Evolutionary conservation across 2,113 vertebrate species (phyloP), one percentile per base, ranked within the genome.

Genomic region (Eublepharis macularius): DNA sequence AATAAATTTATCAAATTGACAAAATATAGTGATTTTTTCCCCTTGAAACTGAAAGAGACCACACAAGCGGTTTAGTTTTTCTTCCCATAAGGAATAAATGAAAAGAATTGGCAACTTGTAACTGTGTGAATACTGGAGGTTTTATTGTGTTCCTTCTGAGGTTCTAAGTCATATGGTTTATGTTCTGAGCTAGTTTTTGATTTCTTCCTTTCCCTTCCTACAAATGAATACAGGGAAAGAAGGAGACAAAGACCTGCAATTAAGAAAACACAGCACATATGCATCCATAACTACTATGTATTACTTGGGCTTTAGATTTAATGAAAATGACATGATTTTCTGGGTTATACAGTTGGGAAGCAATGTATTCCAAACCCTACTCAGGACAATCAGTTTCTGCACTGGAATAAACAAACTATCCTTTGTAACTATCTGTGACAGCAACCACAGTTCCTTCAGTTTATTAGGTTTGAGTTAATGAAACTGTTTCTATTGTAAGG

Each of bases 1-100:
- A 87, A 26, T 87, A 80, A 57, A 86, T 72, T 82, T 89, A 78
- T 65, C 57, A 80, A 83, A 82, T 41, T 82, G 80, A 83, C 75
- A 88, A 91, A 87, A 86, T 39, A 76, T 65, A 80, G 29, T 36
- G n/a, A 63, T 88, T 88, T 92, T 88, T 88, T 92, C 79, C 36
- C 19, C 51, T 26, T 2, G 32, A 54, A 83, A 41, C n/a, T 88
- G 45, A 89, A 88, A 76, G 19, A 89, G 78, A 60, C 0, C 13
- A 79, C 65, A 87, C 24, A 88, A 54, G 65, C 60, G 7, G 60
- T 29, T 63, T 63, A 26, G 24, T 63, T 63, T 63, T 57, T 57
- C 4, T 63, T 63, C 49, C 41, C 43, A 65, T 21, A 70, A 78
- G 19, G 24, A 84, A 87, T 63, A 88, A 87, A 74, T 88, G 83